Evolutionary conservation across 2,113 vertebrate species (phyloP), one percentile per base, ranked within the genome.

Genomic region (Nesogale talazaci): DNA sequence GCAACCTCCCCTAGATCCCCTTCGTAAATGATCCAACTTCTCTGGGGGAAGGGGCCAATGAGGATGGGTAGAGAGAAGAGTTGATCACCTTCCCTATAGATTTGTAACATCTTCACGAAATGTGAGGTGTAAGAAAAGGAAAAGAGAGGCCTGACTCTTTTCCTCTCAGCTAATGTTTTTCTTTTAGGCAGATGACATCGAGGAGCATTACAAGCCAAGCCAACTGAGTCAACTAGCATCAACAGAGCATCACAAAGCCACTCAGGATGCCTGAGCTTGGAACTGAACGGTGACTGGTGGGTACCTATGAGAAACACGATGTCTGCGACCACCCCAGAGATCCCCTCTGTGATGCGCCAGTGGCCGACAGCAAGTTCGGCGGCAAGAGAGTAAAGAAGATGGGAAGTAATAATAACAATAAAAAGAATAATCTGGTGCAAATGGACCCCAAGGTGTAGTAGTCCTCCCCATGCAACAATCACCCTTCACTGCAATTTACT

Each of bases 391-490:
- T 95, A 96, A 97, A 97, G 97, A 97, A 97, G 97, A 98, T 97
- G 97, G 97, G 97, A 98, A 98, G 97, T 97, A 98, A 98, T 98
- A 98, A 98, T 95, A 97, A 98, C 98, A 98, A 98, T 98, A 98
- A 98, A 98, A 97, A 97, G 88, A 98, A 98, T 98, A 98, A 98
- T 98, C 96, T 98, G 98, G 97, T 98, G 96, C 97, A 98, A 98
- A 98, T 96, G 96, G 97, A 98, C 97, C 98, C 98, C 92, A 94
- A 98, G 98, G 98, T 97, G 98, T 97, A 97, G 96, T 98, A 97
- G 97, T 97, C 96, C 96, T 97, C 98, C 98, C 98, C 52, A 4
- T 95, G 97, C 97, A 98, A 98, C 98, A 97, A 98, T 98, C 98
- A 97, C 98, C 98, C 98, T 97, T 97, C 98, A 96, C 93, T 97